phyloP scores from a whole-genome alignment of 2,797 vertebrate genomes.

The Epinephelus coioides region DNA sequence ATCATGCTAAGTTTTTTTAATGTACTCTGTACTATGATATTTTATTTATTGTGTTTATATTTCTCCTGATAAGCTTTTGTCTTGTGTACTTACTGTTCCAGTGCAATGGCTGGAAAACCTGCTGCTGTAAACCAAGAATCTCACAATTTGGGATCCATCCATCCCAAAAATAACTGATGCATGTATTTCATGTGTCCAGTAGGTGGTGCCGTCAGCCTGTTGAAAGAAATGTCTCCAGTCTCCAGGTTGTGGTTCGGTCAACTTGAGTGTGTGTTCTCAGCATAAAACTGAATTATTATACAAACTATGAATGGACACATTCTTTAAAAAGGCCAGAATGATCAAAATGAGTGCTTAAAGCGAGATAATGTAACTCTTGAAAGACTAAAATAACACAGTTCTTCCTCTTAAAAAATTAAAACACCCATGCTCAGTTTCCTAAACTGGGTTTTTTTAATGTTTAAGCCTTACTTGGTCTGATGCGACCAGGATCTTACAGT shows the following conservation, averaged over 20 bases:
- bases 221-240: background rate
- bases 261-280: background rate
- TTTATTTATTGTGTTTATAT: too few relatives aligned
- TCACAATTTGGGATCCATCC: too few relatives aligned
- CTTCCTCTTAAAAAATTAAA: background rate
- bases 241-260: background rate
- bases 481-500: too few relatives aligned
- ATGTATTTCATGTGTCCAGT: constrained; percentile 35
- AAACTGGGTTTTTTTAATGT: background rate
- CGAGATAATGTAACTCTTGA: background rate
- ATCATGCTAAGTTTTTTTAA: too few relatives aligned
- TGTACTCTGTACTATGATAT: too few relatives aligned
- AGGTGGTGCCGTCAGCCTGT: constrained; percentile 56
- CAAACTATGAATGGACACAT: background rate
- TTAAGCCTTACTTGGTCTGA: too few relatives aligned
- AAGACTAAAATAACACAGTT: background rate
- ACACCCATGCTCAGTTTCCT: background rate
- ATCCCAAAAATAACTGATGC: background rate
- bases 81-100: too few relatives aligned
- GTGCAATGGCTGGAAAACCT: too few relatives aligned
- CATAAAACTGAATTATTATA: background rate
- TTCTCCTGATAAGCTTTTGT: too few relatives aligned
- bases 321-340: background rate
- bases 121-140: too few relatives aligned
- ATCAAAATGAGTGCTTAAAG: background rate